phyloP scores from a whole-genome alignment of 2,797 vertebrate species.

The Ceyx erithaca region DNA sequence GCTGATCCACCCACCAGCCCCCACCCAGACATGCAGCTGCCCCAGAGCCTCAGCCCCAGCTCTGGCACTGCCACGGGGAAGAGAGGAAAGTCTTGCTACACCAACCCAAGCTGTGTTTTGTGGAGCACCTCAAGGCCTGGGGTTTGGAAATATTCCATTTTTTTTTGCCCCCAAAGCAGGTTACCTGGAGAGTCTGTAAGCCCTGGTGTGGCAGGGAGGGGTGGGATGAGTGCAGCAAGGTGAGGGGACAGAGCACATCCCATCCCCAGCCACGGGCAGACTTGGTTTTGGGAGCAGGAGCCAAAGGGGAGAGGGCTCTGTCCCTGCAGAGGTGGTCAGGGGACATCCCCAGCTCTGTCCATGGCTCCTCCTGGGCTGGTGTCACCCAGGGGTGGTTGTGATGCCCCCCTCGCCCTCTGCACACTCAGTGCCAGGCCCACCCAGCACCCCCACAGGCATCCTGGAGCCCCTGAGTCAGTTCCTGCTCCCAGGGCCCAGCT shows the following conservation, averaged over 20 bases:
- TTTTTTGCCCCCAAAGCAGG: background rate
- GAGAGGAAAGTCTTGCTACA: background rate
- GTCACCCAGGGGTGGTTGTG: background rate
- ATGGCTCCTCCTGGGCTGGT: background rate
- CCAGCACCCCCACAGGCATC: background rate
- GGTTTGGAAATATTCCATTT: background rate
- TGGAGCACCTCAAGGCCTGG: background rate
- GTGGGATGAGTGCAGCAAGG: background rate
- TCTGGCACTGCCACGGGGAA: background rate
- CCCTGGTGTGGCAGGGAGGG: background rate
- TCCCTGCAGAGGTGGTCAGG: background rate
- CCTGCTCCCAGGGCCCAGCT: constrained; percentile 35
- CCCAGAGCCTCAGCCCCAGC: background rate
- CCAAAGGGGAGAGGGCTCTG: background rate
- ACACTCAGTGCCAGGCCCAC: background rate
- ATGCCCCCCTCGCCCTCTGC: background rate
- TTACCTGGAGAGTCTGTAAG: background rate
- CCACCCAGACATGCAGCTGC: background rate
- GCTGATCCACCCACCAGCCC: background rate
- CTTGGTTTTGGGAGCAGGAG: background rate
- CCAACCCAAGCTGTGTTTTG: background rate
- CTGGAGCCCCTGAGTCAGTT: constrained; percentile 32
- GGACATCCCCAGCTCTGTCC: background rate
- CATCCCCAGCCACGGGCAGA: background rate
- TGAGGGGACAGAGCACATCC: fast-evolving